These are phyloP conservation scores for Chaetura pelagica DNA, from an alignment of 2,113 vertebrate genomes.

Conservation along the genomic window DNA sequence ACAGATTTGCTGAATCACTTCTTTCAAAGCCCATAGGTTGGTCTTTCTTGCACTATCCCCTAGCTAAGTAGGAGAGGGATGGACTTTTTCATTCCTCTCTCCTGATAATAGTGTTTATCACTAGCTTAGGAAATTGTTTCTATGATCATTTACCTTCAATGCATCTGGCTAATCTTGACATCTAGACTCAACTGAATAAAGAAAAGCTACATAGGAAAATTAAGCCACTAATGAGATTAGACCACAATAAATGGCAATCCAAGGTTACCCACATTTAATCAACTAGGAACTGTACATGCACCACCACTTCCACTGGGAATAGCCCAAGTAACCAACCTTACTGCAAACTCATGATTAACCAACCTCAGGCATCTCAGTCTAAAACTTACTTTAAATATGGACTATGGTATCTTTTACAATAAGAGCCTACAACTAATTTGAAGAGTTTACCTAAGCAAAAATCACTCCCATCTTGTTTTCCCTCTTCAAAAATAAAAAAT, in stretches of 20 bases:
- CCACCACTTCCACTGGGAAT: background rate
- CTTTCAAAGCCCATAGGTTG: background rate
- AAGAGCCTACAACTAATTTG: background rate
- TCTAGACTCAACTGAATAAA: background rate
- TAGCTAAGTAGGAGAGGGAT: background rate
- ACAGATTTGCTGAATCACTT: background rate
- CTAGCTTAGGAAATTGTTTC: background rate
- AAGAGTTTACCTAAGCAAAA: background rate
- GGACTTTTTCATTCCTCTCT: background rate
- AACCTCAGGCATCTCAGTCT: background rate
- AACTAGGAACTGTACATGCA: background rate
- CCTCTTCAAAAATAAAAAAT: background rate
- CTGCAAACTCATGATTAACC: background rate
- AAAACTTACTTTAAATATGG: background rate
- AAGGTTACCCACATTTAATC: background rate
- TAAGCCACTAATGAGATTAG: background rate
- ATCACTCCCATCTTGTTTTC: accelerated
- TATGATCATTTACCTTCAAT: background rate
- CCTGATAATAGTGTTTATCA: background rate
- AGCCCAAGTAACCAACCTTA: background rate
- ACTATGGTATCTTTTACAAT: background rate
- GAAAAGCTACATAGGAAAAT: background rate
- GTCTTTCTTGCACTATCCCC: background rate
- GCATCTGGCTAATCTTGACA: background rate
- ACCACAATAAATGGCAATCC: background rate